These are phyloP conservation scores for Adineta ricciae DNA, from an alignment of 2,888 invertebrate species.

Conservation along the genomic window DNA sequence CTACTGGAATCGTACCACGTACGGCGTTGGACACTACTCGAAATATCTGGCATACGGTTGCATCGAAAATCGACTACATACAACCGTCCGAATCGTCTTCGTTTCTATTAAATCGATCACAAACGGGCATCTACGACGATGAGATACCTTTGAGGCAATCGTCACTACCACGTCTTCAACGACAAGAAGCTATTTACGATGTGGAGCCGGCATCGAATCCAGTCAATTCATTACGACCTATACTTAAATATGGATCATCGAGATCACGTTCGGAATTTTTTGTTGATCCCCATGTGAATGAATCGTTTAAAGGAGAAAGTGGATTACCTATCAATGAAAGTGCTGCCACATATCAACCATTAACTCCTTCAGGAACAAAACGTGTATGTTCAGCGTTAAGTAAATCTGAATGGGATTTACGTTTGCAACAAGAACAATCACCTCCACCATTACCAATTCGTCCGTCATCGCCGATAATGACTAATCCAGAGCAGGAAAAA, in stretches of 20 bases:
- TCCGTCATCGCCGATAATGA: neutral
- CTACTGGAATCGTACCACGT: neutral
- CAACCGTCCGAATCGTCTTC: neutral
- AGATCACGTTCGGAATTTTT: neutral
- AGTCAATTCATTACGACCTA: neutral
- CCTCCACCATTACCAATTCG: neutral
- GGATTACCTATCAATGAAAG: neutral
- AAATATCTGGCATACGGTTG: neutral
- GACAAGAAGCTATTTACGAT: neutral
- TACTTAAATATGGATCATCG: neutral
- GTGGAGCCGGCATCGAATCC: neutral
- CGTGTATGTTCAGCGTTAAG: neutral
- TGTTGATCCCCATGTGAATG: neutral
- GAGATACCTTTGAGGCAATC: neutral
- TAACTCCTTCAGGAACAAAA: neutral
- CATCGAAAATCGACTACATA: neutral
- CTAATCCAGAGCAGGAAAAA: neutral
- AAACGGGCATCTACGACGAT: neutral
- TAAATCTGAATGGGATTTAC: conserved; percentile 23
- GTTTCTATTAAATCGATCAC: neutral
- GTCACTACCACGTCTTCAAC: neutral
- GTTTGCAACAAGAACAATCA: neutral
- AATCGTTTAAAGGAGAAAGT: neutral
- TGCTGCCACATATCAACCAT: neutral
- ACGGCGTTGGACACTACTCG: neutral